Conservation (phyloP, 2,113 vertebrate species). For the Chinchilla lanigera region DNA sequence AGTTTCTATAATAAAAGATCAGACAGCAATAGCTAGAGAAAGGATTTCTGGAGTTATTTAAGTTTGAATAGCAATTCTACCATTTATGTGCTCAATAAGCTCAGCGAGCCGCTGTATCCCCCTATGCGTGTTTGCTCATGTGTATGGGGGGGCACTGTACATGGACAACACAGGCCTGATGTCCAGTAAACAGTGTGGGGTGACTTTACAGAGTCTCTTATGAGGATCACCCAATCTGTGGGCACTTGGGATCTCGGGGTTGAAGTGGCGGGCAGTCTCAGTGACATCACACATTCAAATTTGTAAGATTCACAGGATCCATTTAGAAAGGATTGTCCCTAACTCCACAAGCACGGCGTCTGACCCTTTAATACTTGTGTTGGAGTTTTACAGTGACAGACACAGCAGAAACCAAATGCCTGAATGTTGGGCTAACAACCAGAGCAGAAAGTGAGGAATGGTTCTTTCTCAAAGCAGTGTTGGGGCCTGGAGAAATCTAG, state of each 20-base stretch:
- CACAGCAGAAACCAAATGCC: background rate
- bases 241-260: background rate
- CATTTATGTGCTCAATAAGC: background rate
- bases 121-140: background rate
- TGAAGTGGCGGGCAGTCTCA: background rate
- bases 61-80: background rate
- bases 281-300: background rate
- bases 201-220: background rate
- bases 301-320: background rate
- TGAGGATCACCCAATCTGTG: background rate
- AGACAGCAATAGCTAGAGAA: background rate
- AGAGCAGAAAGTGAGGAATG: background rate
- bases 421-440: background rate
- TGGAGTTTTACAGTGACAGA: background rate
- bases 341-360: background rate
- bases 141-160: background rate
- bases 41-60: background rate
- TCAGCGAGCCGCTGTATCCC: background rate
- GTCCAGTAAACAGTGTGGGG: background rate
- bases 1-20: background rate
- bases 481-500: background rate
- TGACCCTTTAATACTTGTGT: background rate
- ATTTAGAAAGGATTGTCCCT: conserved; percentile 22
- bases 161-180: background rate
- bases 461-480: background rate